Base-by-base conservation (phyloP, 2,888 invertebrate species). In the Stratiomys singularior region DNA sequence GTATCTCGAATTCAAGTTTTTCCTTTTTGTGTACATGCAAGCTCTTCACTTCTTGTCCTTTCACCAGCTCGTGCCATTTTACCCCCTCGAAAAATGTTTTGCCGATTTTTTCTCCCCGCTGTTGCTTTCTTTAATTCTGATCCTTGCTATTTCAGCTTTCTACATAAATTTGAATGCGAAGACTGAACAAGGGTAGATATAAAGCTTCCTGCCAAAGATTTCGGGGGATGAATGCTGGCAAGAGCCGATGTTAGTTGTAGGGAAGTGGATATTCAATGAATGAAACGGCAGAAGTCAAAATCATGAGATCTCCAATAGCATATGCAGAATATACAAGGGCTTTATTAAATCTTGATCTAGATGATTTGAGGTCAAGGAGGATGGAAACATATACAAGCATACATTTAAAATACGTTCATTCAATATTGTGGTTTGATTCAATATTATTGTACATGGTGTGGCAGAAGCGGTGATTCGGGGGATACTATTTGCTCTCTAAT, bases 201-300 rank as follows among this genome's bases (percentile, higher is more conserved):
- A 37, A 37, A 37, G 37, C 9, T 37, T 37, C 37, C 37, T 37
- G 9, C 37, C 37, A 37, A 37, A 5, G 9, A 37, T 37, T 5
- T 37, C 37, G 37, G 37, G 37, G 9, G 9, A 9, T 37, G 37
- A 9, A 37, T 52, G 52, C 15, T 52, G 52, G 52, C 11, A 15
- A 52, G 4, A 18, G 18, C 5, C 15, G 18, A 13, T 15, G 52
- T 15, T 52, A 18, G 15, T 52, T 15, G 52, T 52, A 15, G 52
- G 13, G 15, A 52, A 18, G 37, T 37, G 37, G 37, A 37, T n/a
- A n/a, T 52, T 52, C 52, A 18, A 7, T 27, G 30, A 27, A 64
- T 27, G 25, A 64, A 30, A 25, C 64, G 64, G 28, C 28, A 30
- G 23, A 64, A 64, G 28, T 64, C 28, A 64, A 21, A 64, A 64